A percentile compares a stretch with the other conserved stretches of the same genome.
Conservation (phyloP, 2,797 vertebrate species). For the Xenops minutus region DNA sequence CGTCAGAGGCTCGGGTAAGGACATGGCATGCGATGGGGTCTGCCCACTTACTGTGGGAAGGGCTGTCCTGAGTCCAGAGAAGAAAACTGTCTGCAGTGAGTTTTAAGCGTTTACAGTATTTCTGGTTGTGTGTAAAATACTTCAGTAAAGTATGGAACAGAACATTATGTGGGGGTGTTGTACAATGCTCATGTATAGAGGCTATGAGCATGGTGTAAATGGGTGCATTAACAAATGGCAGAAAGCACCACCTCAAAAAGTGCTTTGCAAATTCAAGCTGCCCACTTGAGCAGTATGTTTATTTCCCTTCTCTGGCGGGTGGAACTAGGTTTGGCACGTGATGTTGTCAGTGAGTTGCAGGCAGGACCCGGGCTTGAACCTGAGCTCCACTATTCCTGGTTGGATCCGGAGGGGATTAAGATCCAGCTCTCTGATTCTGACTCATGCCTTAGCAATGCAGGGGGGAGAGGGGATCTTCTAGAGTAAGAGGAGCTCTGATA, state of each 20-base stretch:
- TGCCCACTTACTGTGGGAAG: accelerated
- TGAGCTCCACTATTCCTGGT: neutral
- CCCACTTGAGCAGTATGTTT: neutral
- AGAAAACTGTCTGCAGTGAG: neutral
- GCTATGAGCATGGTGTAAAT: accelerated
- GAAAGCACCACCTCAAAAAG: neutral
- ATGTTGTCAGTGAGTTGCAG: neutral
- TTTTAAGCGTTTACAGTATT: neutral
- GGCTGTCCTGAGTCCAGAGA: neutral
- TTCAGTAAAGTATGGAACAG: neutral
- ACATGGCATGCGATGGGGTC: accelerated
- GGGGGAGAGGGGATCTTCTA: conserved; percentile 47
- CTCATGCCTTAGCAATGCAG: conserved; percentile 59
- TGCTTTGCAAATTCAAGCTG: neutral
- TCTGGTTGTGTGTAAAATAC: neutral
- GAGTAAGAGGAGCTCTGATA: conserved; percentile 71
- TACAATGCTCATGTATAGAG: accelerated
- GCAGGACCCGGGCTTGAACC: neutral
- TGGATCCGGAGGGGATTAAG: neutral
- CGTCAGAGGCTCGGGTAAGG: conserved; percentile 70
- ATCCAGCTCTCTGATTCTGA: conserved; percentile 58
- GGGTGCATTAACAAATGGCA: neutral
- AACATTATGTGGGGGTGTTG: neutral
- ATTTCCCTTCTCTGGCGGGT: neutral
- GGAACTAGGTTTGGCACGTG: accelerated